These are phyloP conservation scores for Frankliniella fusca DNA, from an alignment of 2,888 invertebrate species.

Conservation along the genomic window DNA sequence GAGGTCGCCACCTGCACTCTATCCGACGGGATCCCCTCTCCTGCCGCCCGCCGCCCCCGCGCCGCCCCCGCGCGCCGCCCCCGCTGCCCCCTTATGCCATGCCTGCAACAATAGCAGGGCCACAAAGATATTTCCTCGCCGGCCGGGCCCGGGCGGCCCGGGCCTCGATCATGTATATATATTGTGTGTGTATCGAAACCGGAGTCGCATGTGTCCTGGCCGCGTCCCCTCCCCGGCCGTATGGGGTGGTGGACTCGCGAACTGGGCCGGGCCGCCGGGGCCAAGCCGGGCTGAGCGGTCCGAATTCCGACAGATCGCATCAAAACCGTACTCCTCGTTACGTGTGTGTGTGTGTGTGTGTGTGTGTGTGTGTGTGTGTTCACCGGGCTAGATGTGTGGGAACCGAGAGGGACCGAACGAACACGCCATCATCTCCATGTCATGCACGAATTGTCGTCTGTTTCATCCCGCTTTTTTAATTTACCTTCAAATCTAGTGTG, in stretches of 20 bases:
- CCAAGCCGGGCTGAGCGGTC: no score
- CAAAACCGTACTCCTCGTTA: conserved; percentile 3
- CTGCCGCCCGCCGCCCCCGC: no score
- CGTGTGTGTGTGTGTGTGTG: not conserved
- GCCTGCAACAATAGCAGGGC: not conserved
- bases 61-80: no score
- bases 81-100: not conserved
- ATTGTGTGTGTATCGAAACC: conserved; percentile 16
- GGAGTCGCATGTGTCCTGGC: conserved; percentile 16
- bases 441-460: no score
- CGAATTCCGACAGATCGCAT: conserved; percentile 19
- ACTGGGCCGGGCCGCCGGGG: no score
- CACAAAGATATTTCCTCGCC: not conserved
- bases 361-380: not conserved
- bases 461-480: no score
- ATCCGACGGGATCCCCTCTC: not conserved
- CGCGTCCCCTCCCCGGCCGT: no score
- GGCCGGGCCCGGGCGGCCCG: not conserved
- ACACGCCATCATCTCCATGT: not conserved
- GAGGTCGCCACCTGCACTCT: conserved; percentile 13
- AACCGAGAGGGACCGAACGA: not conserved
- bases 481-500: no score
- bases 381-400: not conserved
- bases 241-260: no score
- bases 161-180: not conserved